Evolutionary conservation across 1,140 invertebrate genomes (phyloP).

Genomic region (Kradibia gibbosae): DNA sequence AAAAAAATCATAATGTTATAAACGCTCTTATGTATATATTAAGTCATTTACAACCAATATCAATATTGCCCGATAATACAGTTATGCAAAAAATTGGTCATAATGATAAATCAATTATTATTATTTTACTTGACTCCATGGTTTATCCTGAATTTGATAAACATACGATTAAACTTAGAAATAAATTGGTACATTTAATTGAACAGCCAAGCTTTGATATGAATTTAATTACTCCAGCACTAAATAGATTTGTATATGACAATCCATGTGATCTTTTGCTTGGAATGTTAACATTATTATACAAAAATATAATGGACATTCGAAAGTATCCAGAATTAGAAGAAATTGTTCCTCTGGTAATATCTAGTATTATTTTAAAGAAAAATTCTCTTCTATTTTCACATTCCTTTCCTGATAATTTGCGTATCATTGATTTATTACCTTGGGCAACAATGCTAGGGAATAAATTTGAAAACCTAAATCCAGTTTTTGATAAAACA

Average conservation of each 20-base stretch:
- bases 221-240: not conserved
- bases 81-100: not conserved
- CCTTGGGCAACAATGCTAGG: not conserved
- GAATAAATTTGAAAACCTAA: not conserved
- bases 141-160: not conserved
- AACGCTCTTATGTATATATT: not conserved
- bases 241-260: not conserved
- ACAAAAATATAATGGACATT: not conserved
- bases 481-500: not conserved
- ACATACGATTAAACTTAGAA: not conserved
- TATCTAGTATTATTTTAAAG: conserved; percentile 2
- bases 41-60: not conserved
- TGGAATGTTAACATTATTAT: not conserved
- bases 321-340: not conserved
- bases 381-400: not conserved
- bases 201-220: not conserved
- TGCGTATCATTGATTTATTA: not conserved
- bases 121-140: not conserved
- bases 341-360: not conserved
- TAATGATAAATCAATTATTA: not conserved
- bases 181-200: not conserved
- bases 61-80: not conserved
- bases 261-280: not conserved
- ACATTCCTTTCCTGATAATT: not conserved
- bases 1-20: not conserved